These are phyloP conservation scores for Heteropelma amictum DNA, from an alignment of 2,888 invertebrate species.

Conservation along the genomic window DNA sequence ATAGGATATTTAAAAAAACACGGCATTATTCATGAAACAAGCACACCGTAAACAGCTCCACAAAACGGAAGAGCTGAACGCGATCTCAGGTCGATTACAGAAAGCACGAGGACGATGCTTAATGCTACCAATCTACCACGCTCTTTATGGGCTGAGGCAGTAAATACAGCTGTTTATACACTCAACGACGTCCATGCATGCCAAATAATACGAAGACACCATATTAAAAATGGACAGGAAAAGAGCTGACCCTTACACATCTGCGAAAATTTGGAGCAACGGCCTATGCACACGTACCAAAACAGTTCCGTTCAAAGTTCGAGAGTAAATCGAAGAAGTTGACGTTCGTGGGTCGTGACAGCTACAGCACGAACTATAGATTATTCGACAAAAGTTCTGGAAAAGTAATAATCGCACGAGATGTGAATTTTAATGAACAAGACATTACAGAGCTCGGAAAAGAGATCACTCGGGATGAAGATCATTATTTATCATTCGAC, in stretches of 20 bases:
- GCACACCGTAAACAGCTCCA: slow-evolving; percentile 53
- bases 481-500: background rate
- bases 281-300: slow-evolving; percentile 7
- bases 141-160: slow-evolving; percentile 25
- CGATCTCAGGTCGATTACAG: slow-evolving; percentile 56
- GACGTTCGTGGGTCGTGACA: background rate
- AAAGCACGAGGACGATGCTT: slow-evolving; percentile 55
- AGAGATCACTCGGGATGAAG: background rate
- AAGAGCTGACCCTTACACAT: background rate
- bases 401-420: background rate
- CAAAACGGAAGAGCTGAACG: slow-evolving; percentile 58
- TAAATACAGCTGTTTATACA: slow-evolving; percentile 31
- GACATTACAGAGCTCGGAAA: background rate
- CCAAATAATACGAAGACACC: slow-evolving; percentile 10
- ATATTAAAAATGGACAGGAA: slow-evolving; percentile 10
- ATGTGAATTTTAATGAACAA: background rate
- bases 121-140: slow-evolving; percentile 30
- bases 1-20: background rate
- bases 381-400: slow-evolving; percentile 1
- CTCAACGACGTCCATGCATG: slow-evolving; percentile 22
- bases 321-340: background rate
- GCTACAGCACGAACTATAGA: slow-evolving; percentile 2
- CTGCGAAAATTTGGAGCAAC: slow-evolving; percentile 8
- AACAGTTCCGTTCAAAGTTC: slow-evolving; percentile 15
- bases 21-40: slow-evolving; percentile 52